phyloP scores from a whole-genome alignment of 53 echinoderm and acorn worm species.

The Antedon mediterranea region DNA sequence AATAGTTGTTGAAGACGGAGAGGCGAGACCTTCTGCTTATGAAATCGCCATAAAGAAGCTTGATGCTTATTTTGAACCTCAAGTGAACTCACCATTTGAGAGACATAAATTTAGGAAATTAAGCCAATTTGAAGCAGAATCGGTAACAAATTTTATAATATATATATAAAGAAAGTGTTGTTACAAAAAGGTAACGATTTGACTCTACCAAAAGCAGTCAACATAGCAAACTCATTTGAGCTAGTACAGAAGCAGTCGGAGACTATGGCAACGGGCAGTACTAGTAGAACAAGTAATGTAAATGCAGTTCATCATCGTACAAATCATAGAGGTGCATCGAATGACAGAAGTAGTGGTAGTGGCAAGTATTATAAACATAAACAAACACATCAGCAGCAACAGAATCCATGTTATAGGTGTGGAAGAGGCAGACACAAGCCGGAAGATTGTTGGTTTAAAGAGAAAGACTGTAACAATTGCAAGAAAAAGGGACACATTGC shows the following conservation, averaged over 20 bases:
- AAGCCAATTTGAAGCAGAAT: constrained; percentile 13
- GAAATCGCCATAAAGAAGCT: constrained; percentile 5
- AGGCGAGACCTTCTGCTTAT: not conserved
- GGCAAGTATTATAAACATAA: not conserved
- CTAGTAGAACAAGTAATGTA: not conserved
- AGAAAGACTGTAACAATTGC: constrained; percentile 2
- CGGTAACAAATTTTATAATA: constrained; percentile 24
- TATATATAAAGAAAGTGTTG: not conserved
- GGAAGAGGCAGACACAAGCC: constrained; percentile 6
- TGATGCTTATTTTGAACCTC: constrained; percentile 11
- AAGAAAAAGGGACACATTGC: constrained; percentile 5
- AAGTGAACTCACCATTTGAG: constrained; percentile 2
- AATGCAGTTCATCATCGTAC: not conserved
- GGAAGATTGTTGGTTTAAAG: constrained; percentile 10
- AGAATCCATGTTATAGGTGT: constrained; percentile 7
- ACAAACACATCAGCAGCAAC: not conserved
- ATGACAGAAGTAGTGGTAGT: not conserved
- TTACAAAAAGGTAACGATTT: not conserved
- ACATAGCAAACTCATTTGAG: not conserved
- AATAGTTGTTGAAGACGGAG: not conserved
- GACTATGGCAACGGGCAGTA: not conserved
- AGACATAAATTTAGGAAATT: constrained; percentile 12
- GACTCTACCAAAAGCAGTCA: not conserved
- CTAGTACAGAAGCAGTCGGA: not conserved
- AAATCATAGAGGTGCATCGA: not conserved